These are phyloP conservation scores for Mesoligia furuncula DNA, from an alignment of 2,888 invertebrate species.

Conservation along the genomic window DNA sequence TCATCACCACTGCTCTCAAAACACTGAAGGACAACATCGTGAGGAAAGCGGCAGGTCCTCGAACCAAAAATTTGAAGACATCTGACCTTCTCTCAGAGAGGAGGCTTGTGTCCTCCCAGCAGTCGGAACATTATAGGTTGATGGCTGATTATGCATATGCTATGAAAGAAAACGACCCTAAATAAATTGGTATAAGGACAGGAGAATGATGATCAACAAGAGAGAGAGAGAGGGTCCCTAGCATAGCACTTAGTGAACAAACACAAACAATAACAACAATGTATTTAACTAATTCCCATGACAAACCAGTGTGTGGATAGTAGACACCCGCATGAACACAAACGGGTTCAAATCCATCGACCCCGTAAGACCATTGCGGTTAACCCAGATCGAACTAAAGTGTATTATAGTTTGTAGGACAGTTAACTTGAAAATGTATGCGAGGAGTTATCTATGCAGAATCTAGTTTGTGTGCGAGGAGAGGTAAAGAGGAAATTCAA, in stretches of 20 bases:
- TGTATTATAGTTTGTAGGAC: slow-evolving; percentile 19
- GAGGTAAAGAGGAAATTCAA: not conserved
- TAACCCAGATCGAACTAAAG: slow-evolving; percentile 49
- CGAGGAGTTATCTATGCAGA: not conserved
- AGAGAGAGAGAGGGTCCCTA: not conserved
- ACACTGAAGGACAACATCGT: not conserved
- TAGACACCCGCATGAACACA: slow-evolving; percentile 42
- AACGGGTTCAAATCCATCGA: slow-evolving; percentile 57
- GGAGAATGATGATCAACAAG: not conserved
- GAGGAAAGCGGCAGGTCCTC: not conserved
- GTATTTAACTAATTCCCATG: slow-evolving; percentile 25
- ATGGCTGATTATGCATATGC: not conserved
- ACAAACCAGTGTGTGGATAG: slow-evolving; percentile 28
- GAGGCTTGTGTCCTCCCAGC: not conserved
- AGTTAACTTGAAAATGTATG: slow-evolving; percentile 23
- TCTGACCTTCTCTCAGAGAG: not conserved
- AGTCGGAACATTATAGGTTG: not conserved
- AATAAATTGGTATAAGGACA: not conserved
- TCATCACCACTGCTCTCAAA: not conserved
- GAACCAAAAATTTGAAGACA: not conserved
- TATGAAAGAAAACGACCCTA: not conserved
- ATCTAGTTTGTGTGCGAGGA: not conserved
- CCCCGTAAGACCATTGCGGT: slow-evolving; percentile 51
- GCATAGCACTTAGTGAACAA: not conserved
- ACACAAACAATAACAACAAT: slow-evolving; percentile 8